Conservation (phyloP, 2,888 invertebrate species). For the Rhamphomyia laevipes region DNA sequence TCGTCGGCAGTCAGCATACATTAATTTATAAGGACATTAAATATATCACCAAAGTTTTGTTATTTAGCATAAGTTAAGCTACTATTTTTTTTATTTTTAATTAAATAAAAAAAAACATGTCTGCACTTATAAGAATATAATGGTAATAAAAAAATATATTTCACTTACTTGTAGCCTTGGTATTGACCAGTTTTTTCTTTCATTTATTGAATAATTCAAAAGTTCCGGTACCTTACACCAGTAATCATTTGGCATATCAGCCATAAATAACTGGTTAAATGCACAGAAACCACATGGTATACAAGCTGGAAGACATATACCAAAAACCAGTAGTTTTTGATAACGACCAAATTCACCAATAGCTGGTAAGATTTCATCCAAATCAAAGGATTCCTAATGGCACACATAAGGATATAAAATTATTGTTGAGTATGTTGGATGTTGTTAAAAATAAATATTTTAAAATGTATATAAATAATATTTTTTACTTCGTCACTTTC, state of each 20-base stretch:
- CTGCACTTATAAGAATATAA: no score
- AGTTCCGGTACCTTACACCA: constrained; percentile 72
- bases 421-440: no score
- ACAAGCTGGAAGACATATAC: constrained; percentile 80
- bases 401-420: no score
- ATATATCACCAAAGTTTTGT: no score
- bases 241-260: constrained; percentile 73
- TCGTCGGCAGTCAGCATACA: no score
- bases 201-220: constrained; percentile 41
- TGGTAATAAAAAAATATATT: background rate
- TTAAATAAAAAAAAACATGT: no score
- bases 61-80: no score
- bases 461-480: no score
- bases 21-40: no score
- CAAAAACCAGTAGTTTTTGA: constrained; percentile 72
- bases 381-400: constrained; percentile 46
- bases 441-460: no score
- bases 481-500: no score
- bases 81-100: no score
- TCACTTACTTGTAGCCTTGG: constrained; percentile 43
- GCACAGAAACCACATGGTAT: constrained; percentile 86
- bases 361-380: constrained; percentile 73
- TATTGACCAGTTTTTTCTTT: constrained; percentile 53
- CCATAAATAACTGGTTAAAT: constrained; percentile 88
- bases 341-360: constrained; percentile 85